Evolutionary conservation across 1,140 invertebrate species (phyloP), one percentile per base, ranked within the genome.

Genomic region (Drosophila nigrodunni): DNA sequence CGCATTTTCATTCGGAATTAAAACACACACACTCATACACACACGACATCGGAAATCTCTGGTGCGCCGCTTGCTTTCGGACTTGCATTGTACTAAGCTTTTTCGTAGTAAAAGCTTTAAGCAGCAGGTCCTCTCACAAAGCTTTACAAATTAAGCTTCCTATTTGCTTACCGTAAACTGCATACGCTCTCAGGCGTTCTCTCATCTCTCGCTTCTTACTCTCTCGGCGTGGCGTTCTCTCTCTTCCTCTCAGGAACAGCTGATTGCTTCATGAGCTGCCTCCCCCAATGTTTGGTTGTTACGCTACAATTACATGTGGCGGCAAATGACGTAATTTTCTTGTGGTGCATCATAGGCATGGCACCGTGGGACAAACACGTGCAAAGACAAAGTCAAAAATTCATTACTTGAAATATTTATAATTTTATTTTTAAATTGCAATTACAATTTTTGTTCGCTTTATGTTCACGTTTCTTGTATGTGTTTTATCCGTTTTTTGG

Each of bases 381-480:
- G 35, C n/a, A 7, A 18, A 13, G 15, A 47, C 6, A 43, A 34
- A 55, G 13, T 5, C 13, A 11, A 15, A 34, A 39, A 59, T 73
- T 58, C 39, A 62, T 85, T 85, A 85, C 76, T 80, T 85, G 78
- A 87, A 82, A 87, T 87, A 79, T 87, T 87, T 79, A 71, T 75
- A 54, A 86, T 82, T 87, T 87, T 87, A 87, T 87, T 87, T 86
- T 87, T 78, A 86, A 86, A 86, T 86, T 86, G 82, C 82, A 78
- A 73, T 76, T 86, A 86, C 82, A 86, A 86, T 86, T 81, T 78
- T 74, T 71, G 76, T 83, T 83, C 64, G 60, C 59, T 64, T 72
- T 64, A 66, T 74, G 39, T 77, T 77, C 52, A 66, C 54, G 49
- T 80, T 61, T 80, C 52, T 83, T 61, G 59, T 70, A 65, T 65